These are phyloP conservation scores for Mythimna vitellina DNA, from an alignment of 2,888 invertebrate genomes.

Conservation along the genomic window DNA sequence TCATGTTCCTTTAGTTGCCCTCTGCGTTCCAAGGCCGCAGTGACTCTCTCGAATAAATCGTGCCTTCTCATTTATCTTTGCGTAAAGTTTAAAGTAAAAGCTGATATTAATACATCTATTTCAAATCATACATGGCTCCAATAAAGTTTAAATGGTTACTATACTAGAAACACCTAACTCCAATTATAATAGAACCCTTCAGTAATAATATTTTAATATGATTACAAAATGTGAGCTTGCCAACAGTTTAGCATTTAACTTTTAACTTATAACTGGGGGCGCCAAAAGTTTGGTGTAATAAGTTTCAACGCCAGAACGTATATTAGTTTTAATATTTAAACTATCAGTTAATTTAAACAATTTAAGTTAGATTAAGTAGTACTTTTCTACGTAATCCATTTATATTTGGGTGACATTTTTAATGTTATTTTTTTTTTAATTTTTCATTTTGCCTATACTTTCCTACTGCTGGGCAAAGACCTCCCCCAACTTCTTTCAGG, in stretches of 20 bases:
- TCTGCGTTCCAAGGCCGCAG: too few relatives aligned
- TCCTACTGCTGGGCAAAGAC: too few relatives aligned
- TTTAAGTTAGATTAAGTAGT: background rate
- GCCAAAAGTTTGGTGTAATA: constrained; percentile 34
- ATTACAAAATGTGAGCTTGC: constrained; percentile 19
- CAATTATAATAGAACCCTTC: constrained; percentile 28
- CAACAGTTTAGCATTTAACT: constrained; percentile 17
- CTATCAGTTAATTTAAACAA: constrained; percentile 5
- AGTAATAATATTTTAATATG: constrained; percentile 32
- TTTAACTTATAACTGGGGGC: constrained; percentile 14
- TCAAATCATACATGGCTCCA: background rate
- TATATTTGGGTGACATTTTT: background rate
- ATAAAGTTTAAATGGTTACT: constrained; percentile 2
- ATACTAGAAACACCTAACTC: constrained; percentile 14
- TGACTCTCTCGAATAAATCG: too few relatives aligned
- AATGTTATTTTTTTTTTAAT: too few relatives aligned
- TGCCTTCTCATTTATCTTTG: background rate
- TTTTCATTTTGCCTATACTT: too few relatives aligned
- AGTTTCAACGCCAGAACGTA: constrained; percentile 23
- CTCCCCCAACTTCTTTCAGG: too few relatives aligned
- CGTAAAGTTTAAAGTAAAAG: background rate
- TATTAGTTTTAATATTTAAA: constrained; percentile 6
- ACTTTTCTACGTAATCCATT: background rate
- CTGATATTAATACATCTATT: background rate
- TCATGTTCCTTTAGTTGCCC: too few relatives aligned